These are phyloP conservation scores for Caenorhabditis sp. DNA, from an alignment of 2,888 invertebrate genomes.

Conservation along the genomic window DNA sequence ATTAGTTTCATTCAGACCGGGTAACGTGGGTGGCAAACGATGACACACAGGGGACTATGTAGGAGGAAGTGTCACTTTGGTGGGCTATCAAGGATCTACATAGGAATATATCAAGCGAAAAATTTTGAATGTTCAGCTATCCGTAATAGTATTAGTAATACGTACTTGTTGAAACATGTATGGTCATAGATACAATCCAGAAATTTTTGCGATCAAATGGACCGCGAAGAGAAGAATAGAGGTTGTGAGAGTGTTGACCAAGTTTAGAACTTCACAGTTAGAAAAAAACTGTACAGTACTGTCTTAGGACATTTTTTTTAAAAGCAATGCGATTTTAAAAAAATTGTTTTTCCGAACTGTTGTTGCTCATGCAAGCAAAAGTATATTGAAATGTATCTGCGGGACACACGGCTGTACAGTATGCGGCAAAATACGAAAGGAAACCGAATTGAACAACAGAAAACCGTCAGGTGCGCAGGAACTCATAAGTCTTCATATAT, in stretches of 20 bases:
- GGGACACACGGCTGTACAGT: too few relatives aligned
- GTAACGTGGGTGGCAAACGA: slow-evolving; percentile 35
- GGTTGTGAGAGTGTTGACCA: too few relatives aligned
- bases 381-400: too few relatives aligned
- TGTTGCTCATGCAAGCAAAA: too few relatives aligned
- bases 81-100: too few relatives aligned
- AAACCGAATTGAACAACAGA: slow-evolving; percentile 6
- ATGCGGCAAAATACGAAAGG: background rate
- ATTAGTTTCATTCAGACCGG: slow-evolving; percentile 32
- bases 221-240: background rate
- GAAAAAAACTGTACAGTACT: too few relatives aligned
- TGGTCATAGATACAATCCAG: too few relatives aligned
- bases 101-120: too few relatives aligned
- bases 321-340: background rate
- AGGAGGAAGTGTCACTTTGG: background rate
- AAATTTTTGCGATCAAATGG: slow-evolving; percentile 6
- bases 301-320: background rate
- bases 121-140: too few relatives aligned
- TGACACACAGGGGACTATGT: slow-evolving; percentile 5
- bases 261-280: background rate
- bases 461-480: slow-evolving; percentile 25
- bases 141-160: too few relatives aligned
- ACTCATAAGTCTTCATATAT: slow-evolving; percentile 46
- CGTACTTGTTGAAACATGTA: too few relatives aligned
- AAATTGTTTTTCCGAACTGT: too few relatives aligned